Evolutionary conservation across 2,888 invertebrate genomes (phyloP), one percentile per base, ranked within the genome.

Genomic region (Arge pagana): DNA sequence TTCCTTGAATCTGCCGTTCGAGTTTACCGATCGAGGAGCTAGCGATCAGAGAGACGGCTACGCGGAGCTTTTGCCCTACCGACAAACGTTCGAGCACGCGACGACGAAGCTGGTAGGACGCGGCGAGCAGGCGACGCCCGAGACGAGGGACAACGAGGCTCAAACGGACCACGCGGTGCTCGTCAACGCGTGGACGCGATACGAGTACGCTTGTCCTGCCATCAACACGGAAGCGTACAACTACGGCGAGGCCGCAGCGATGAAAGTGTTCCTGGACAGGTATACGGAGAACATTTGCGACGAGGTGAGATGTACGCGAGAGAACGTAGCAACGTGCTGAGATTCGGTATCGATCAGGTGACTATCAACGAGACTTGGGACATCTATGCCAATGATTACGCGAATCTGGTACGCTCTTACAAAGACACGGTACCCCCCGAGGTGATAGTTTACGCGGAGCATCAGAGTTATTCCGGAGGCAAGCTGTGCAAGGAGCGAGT

Each of bases 151-250:
- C 11, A 78, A 77, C 53, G 79, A 80, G 55, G 85, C 85, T 24
- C 90, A 90, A 78, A 90, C 90, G 0, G 79, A 78, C 45, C 82
- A 85, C 10, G 81, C 82, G 30, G 87, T 86, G 68, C 87, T 87
- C 1, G 78, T 82, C 53, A 89, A 89, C 70, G 80, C 82, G 53
- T 86, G 85, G 83, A 85, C 86, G 0, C 89, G 90, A 65, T 84
- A 83, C 55, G 69, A 75, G 31, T 66, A 72, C 50, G 53, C 59
- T 26, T 62, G 61, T 19, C 54, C 57, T 35, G 16, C 11, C 4
- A 21, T 60, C n/a, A 55, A 64, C 19, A 52, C 65, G 3, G 48
- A 55, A 26, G 50, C 52, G 1, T 60, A 74, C 35, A 67, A 71
- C 56, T 66, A 61, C 11, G 69, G 74, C 1, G 64, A 72, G 39